Evolutionary conservation across 2,797 vertebrate species (phyloP).

Genomic region (Neosalanx taihuensis): DNA sequence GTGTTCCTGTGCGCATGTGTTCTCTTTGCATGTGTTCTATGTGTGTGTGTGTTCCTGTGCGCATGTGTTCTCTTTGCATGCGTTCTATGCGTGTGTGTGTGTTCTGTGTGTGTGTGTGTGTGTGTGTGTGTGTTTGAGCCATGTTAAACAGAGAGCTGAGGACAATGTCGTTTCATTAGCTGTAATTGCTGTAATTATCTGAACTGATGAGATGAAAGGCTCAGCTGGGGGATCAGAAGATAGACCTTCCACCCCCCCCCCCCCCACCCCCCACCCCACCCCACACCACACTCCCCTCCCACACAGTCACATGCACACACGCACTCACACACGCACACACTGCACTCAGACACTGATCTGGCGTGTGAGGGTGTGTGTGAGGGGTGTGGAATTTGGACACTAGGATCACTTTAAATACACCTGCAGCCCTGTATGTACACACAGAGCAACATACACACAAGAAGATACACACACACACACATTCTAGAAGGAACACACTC

Average conservation of each 20-base stretch:
- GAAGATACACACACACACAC: too few species aligned
- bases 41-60: background rate
- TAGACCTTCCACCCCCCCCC: background rate
- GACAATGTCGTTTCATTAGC: conserved; percentile 75
- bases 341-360: too few species aligned
- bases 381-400: too few species aligned
- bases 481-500: too few species aligned
- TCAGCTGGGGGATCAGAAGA: conserved; percentile 73
- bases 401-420: too few species aligned
- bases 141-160: conserved; percentile 70
- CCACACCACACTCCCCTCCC: conserved; percentile 23
- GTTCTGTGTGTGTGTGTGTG: conserved; percentile 2
- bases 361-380: too few species aligned
- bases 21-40: background rate
- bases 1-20: background rate
- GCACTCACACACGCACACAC: too few species aligned
- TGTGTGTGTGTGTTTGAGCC: background rate
- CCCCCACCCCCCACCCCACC: too few species aligned
- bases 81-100: background rate
- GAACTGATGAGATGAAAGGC: conserved; percentile 80
- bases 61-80: too few species aligned
- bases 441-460: too few species aligned
- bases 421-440: too few species aligned
- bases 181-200: conserved; percentile 68
- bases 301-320: too few species aligned